phyloP scores from a whole-genome alignment of 1,140 invertebrate genomes.

The Leptinotarsa lineolata region DNA sequence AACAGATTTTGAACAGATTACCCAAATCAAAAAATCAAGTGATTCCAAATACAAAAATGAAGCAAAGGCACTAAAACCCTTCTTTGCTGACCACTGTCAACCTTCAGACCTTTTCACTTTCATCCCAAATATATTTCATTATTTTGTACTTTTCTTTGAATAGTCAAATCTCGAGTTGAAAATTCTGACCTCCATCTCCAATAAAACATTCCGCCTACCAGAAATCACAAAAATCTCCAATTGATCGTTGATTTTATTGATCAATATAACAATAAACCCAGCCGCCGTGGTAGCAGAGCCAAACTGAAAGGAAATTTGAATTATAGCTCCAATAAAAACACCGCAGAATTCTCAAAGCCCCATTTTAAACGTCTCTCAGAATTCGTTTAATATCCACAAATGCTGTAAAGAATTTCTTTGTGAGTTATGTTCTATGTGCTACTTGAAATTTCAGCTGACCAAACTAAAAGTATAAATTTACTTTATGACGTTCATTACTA shows the following conservation, averaged over 20 bases:
- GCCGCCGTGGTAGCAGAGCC: neutral
- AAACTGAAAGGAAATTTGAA: constrained; percentile 1
- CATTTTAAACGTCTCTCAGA: constrained; percentile 6
- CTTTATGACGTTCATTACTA: constrained; percentile 17
- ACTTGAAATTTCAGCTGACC: constrained; percentile 19
- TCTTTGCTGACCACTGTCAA: too few species aligned
- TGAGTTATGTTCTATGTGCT: neutral
- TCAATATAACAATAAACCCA: neutral
- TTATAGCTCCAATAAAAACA: constrained; percentile 6
- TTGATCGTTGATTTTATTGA: neutral
- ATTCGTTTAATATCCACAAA: constrained; percentile 6
- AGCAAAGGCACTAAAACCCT: too few species aligned
- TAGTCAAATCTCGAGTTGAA: too few species aligned
- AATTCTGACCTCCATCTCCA: too few species aligned
- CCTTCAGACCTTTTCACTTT: too few species aligned
- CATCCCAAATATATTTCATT: too few species aligned
- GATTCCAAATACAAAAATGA: too few species aligned
- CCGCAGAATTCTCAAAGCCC: constrained; percentile 1
- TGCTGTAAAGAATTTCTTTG: constrained; percentile 8
- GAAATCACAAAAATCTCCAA: too few species aligned
- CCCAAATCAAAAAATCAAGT: too few species aligned
- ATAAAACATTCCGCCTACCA: too few species aligned
- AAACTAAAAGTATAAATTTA: constrained; percentile 15
- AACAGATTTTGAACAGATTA: too few species aligned
- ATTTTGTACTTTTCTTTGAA: too few species aligned